Percentiles rank a stretch among this genome's conserved stretches.
phyloP scores from a whole-genome alignment of 1,140 invertebrate genomes.

The Plutomurus gul region DNA sequence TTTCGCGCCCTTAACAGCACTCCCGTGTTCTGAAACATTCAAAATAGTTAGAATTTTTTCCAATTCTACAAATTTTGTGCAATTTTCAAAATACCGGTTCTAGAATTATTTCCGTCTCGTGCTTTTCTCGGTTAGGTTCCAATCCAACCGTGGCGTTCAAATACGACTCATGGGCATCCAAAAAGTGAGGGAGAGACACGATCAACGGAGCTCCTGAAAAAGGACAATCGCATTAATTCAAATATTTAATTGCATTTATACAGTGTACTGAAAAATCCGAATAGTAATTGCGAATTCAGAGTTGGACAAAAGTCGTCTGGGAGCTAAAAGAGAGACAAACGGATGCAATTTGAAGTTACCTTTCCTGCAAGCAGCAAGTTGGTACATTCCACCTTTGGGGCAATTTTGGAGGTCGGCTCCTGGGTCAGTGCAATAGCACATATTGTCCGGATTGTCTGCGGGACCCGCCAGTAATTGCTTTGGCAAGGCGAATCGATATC shows the following conservation, averaged over 20 bases:
- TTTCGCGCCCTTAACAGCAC: slow-evolving; percentile 34
- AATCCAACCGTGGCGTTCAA: slow-evolving; percentile 6
- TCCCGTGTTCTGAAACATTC: slow-evolving; percentile 22
- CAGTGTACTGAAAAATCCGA: not conserved
- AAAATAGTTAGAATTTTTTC: not conserved
- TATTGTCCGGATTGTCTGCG: slow-evolving; percentile 26
- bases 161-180: not conserved
- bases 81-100: slow-evolving; percentile 32
- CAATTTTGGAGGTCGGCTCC: slow-evolving; percentile 37
- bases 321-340: too few relatives aligned
- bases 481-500: slow-evolving; percentile 31
- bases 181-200: slow-evolving; percentile 43
- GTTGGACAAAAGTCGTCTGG: too few relatives aligned
- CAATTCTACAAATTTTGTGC: not conserved
- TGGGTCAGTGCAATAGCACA: slow-evolving; percentile 26
- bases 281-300: not conserved
- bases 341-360: too few relatives aligned
- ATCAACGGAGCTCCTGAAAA: slow-evolving; percentile 39
- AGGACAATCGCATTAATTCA: not conserved
- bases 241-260: not conserved
- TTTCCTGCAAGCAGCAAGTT: slow-evolving; percentile 23
- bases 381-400: slow-evolving; percentile 26
- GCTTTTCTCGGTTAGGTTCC: slow-evolving; percentile 25
- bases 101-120: slow-evolving; percentile 38
- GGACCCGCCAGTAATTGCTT: slow-evolving; percentile 1